Percentiles rank a stretch among this genome's conserved stretches.
Evolutionary conservation across 2,888 invertebrate genomes (phyloP).

Genomic region (Torymus texanus): DNA sequence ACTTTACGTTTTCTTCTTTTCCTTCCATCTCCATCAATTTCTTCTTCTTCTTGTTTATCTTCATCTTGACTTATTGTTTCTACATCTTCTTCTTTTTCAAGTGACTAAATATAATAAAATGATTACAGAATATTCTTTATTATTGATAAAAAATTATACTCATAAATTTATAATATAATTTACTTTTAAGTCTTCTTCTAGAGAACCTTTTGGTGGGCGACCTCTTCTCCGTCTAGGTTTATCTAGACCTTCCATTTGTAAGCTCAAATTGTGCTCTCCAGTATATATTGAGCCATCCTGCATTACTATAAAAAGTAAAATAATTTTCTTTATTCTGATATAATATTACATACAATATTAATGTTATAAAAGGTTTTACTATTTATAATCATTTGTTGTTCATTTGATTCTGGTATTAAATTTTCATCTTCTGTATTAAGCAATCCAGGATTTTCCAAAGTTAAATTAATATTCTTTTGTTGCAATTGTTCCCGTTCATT

Average conservation of each 20-base stretch:
- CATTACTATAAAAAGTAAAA: slow-evolving; percentile 76
- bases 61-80: slow-evolving; percentile 69
- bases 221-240: slow-evolving; percentile 83
- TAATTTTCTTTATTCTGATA: slow-evolving; percentile 12
- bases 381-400: slow-evolving; percentile 77
- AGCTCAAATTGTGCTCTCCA: slow-evolving; percentile 80
- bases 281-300: slow-evolving; percentile 81
- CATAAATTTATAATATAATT: slow-evolving; percentile 28
- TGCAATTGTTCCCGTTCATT: slow-evolving; percentile 61
- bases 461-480: slow-evolving; percentile 45
- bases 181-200: slow-evolving; percentile 60
- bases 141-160: neutral
- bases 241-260: slow-evolving; percentile 81
- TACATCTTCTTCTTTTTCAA: slow-evolving; percentile 58
- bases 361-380: slow-evolving; percentile 68
- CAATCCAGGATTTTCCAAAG: slow-evolving; percentile 60
- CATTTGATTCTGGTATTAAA: slow-evolving; percentile 65
- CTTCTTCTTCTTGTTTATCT: slow-evolving; percentile 71
- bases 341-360: slow-evolving; percentile 12
- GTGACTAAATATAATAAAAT: slow-evolving; percentile 7
- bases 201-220: slow-evolving; percentile 80
- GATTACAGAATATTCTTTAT: neutral
- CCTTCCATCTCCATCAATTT: slow-evolving; percentile 77
- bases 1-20: slow-evolving; percentile 80
- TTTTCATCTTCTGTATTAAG: slow-evolving; percentile 58